These are phyloP conservation scores for Ophthalmotilapia sp. DNA, from an alignment of 2,113 vertebrate genomes.

Conservation along the genomic window DNA sequence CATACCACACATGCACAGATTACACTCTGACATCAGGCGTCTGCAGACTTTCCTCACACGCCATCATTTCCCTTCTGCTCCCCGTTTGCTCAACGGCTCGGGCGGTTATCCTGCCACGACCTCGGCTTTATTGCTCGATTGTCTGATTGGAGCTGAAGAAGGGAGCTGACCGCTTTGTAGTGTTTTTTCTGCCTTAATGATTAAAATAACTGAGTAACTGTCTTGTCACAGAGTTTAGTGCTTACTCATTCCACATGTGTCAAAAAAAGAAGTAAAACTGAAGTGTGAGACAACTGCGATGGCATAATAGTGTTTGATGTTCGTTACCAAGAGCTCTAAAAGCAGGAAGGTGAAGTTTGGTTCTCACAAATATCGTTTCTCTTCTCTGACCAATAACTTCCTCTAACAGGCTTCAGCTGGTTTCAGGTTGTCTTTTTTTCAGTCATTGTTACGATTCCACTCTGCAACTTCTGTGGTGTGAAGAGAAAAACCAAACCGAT, in stretches of 20 bases:
- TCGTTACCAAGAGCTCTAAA: neutral
- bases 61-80: neutral
- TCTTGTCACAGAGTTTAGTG: neutral
- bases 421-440: neutral
- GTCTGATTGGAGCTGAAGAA: neutral
- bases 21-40: neutral
- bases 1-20: neutral
- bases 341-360: neutral
- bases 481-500: neutral
- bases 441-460: neutral
- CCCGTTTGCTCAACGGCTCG: neutral
- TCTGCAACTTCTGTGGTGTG: neutral
- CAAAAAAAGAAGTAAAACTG: neutral
- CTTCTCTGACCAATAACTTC: conserved; percentile 31
- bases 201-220: conserved; percentile 14
- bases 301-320: neutral
- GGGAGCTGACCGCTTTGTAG: neutral
- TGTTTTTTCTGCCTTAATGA: neutral
- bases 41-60: neutral
- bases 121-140: neutral
- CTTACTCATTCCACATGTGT: neutral
- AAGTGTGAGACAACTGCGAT: neutral
- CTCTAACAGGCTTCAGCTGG: neutral
- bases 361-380: conserved; percentile 2
- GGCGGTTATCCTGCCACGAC: neutral